Evolutionary conservation across 1,140 invertebrate species (phyloP), one percentile per base, ranked within the genome.

Genomic region (Ericerus pela): DNA sequence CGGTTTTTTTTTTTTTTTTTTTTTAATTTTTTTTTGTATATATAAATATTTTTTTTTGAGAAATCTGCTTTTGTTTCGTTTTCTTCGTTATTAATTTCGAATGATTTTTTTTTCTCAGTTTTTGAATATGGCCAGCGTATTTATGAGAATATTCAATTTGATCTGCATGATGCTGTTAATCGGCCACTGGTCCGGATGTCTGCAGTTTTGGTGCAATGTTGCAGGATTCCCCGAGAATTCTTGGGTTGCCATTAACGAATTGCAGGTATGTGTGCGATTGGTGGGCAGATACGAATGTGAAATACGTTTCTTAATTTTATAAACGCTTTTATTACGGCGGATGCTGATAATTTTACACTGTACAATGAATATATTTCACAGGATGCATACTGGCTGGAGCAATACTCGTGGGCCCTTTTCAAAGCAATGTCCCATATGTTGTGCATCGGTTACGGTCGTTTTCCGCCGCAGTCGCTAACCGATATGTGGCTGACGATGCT

Each of bases 351-450:
- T n/a, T n/a, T n/a, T n/a, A n/a, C n/a, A n/a, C n/a, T n/a, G n/a
- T n/a, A n/a, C n/a, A n/a, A n/a, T n/a, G n/a, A n/a, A 38, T 43
- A 41, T 26, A 54, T 60, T 57, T 74, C 74, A 26, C 76, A 98
- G 93, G 84, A 95, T 67, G 86, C 91, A 36, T 89, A 86, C 70
- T 98, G 95, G 95, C 74, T 95, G 64, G 91, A 96, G 68, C 94
- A 98, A 74, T 98, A 97, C 71, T 96, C 93, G 54, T 96, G 93
- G 92, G 90, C 94, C 30, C 73, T 98, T 59, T 97, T 98, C 72
- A 97, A 98, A 73, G 94, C 94, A 22, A 92, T 98, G 87, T 96
- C 93, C 20, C 94, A 98, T 70, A 97, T 97, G 93, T 76, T 98
- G 60, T 96, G 92, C 73, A 98, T 97, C 68, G 95, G 94, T 63